Base-by-base conservation (phyloP, 2,797 vertebrate species). In the Adrianichthys oophorus region DNA sequence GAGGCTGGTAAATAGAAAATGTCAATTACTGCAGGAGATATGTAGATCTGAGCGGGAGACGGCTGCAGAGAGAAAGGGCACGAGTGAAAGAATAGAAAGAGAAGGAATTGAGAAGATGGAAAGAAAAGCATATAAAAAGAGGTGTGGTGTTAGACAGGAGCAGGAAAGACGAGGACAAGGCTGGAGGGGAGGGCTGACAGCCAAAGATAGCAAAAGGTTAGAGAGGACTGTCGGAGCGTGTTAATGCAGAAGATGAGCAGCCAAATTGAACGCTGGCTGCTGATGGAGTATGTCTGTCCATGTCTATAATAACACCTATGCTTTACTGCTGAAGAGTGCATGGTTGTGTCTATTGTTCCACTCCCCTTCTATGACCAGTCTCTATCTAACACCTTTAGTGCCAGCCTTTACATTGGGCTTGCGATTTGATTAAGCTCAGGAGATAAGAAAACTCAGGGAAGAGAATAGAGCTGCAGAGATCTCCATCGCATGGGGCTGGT, bases 1-100 rank as follows among this genome's bases (percentile, higher is more conserved):
- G 89, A 93, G 90, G 88, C 92, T 93, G 92, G 94, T 93, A 94
- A 94, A 95, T 94, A 93, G 93, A 95, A 96, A 95, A 96, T 95
- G 95, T 95, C 95, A 95, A 95, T 95, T 94, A 94, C 79, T 84
- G 91, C 83, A 74, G 83, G 76, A 83, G 89, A 92, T 92, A 92
- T 92, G 89, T 81, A 90, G 90, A 92, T 91, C 82, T 78, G 77
- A 82, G 71, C 14, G 63, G 72, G 78, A 72, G 72, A 61, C 76
- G 62, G 64, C 72, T 52, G 73, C 65, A 65, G 52, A 56, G 74
- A 68, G 54, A 49, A 43, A 47, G 64, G 68, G 57, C 42, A 60
- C 64, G 56, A 58, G 53, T 29, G 24, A 50, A 48, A 58, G 52
- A 63, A 16, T 24, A 44, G 26, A 15, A 18, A 15, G 40, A 19